These are phyloP conservation scores for Schizotus pectinicornis DNA, from an alignment of 2,888 invertebrate genomes.

Conservation along the genomic window DNA sequence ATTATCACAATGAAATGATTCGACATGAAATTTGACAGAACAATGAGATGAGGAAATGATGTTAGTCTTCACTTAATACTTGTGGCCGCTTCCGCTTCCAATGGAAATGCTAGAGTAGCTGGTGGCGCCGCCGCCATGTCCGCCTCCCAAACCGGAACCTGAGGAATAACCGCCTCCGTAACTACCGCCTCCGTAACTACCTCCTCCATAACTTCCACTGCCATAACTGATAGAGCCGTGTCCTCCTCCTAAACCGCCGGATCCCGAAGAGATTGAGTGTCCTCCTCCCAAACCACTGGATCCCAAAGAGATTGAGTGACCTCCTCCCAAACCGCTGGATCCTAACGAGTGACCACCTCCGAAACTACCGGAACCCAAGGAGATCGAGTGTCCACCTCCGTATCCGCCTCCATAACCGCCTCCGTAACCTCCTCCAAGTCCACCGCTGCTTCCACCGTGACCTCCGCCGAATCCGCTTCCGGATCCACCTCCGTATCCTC, in stretches of 20 bases:
- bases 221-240: conserved; percentile 16
- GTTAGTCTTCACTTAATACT: conserved; percentile 24
- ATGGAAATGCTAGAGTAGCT: conserved; percentile 42
- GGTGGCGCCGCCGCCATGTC: conserved; percentile 34
- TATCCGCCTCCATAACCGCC: conserved; percentile 31
- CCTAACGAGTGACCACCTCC: conserved; percentile 22
- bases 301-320: conserved; percentile 7
- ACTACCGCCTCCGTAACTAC: conserved; percentile 21
- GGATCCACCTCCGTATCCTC: conserved; percentile 36
- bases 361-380: conserved; percentile 13
- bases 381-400: conserved; percentile 28
- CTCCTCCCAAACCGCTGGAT: conserved; percentile 17
- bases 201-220: conserved; percentile 13
- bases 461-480: conserved; percentile 32
- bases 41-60: conserved; percentile 25
- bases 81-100: conserved; percentile 36
- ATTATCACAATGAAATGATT: conserved; percentile 36
- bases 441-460: conserved; percentile 13
- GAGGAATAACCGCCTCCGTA: conserved; percentile 31
- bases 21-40: conserved; percentile 20
- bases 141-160: too few species aligned
- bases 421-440: conserved; percentile 20
- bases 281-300: conserved; percentile 23
- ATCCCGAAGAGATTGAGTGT: conserved; percentile 28
- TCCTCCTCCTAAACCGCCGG: conserved; percentile 19